Evolutionary conservation across 1,140 invertebrate genomes (phyloP), one percentile per base, ranked within the genome.

Genomic region (Saccostrea glomerata): DNA sequence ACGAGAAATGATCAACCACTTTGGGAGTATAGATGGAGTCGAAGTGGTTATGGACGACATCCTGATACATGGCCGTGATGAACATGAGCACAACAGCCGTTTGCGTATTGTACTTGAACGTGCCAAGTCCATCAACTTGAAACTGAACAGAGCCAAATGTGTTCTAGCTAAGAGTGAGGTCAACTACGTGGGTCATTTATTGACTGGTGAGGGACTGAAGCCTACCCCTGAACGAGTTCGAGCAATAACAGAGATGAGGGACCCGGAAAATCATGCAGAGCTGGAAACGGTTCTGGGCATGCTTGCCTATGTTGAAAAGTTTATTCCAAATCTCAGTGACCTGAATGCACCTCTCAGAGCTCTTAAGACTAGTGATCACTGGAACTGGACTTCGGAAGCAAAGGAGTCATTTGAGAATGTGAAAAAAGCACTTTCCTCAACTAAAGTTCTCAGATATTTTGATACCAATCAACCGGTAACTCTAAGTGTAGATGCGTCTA

Each of bases 241-340:
- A 23, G 92, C 92, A 23, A 94, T 95, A 11, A 63, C 60, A 30
- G 63, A 89, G 15, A 91, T 91, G 90, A 47, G 73, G 70, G 60
- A 86, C 55, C 89, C 91, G 5, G 56, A 82, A 6, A 85, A 90
- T 84, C 58, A 84, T 15, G 84, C n/a, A 12, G 23, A 25, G 23
- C 4, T 23, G 1, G 25, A 25, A 87, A 47, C 40, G 2, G 6
- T 47, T 47, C 40, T 47, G 40, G 40, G 40, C 40, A 47, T 47
- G 40, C 87, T 95, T 0, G 95, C 90, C 17, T 95, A 95, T 90
- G 86, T 95, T 25, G 30, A 86, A 6, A 94, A 92, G 89, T 95
- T 94, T 85, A 89, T 92, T 5, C 91, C 93, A 23, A 93, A 95
- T 89, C 92, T 94, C 13, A 86, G 88, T 84, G 87, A 83, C 7